Base-by-base conservation (phyloP, 2,888 invertebrate genomes). In the Latrodectus elegans region DNA sequence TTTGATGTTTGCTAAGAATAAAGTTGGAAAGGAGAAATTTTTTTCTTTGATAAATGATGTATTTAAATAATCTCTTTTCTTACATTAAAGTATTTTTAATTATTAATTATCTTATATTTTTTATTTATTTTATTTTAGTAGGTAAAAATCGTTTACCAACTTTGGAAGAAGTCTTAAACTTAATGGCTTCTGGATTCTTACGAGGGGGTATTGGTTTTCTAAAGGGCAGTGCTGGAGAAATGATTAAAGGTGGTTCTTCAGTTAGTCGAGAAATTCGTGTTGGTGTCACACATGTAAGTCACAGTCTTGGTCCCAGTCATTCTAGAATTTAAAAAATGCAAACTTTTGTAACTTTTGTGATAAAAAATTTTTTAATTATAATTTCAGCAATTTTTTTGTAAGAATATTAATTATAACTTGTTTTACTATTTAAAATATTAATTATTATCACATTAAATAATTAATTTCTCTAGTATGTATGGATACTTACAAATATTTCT, bases 211-310 rank as follows among this genome's bases (percentile, higher is more conserved):
- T 96, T 3, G 92, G 93, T 22, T 98, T 99, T 92, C 93, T 99
- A 49, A 98, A 98, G 93, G 91, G 92, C 80, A 97, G 97, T 26
- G 95, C 96, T 15, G 96, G 96, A 0, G 98, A 99, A 93, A 98
- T 98, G 92, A 98, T 99, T 90, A 98, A 98, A 93, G 97, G 98
- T 8, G 96, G 96, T 90, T 96, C 97, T 0, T 96, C 96, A 11
- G 96, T 99, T 0, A 98, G 97, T 92, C 94, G 98, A 89, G 99
- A 99, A 94, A 97, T 99, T 82, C 94, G 99, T 90, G 98, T 99
- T 85, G 99, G 99, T 88, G 97, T 99, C 0, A 98, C 99, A 8
- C 97, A 99, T 93, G 97, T 97, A 93, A 94, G 95, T 94, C 10
- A 2, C 17, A 60, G 38, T 73, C n/a, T 64, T 38, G 4, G 6